These are phyloP conservation scores for Melanogrammus aeglefinus DNA, from an alignment of 2,797 vertebrate genomes.

Conservation along the genomic window DNA sequence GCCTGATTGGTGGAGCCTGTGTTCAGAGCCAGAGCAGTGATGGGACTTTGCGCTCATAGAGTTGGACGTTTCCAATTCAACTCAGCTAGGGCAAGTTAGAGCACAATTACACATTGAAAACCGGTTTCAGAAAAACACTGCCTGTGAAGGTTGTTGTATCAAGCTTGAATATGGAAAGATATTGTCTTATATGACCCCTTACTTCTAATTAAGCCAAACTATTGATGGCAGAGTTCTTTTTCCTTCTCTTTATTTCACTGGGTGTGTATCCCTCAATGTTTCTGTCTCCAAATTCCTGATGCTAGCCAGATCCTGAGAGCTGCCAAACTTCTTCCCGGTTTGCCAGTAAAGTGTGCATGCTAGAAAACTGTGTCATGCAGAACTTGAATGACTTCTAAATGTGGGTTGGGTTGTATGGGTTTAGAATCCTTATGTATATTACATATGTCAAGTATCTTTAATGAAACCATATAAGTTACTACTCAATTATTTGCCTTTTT, in stretches of 20 bases:
- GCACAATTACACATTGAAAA: too few species aligned
- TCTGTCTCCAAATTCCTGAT: slow-evolving; percentile 58
- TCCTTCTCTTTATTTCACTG: slow-evolving; percentile 1
- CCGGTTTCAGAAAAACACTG: too few species aligned
- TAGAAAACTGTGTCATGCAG: slow-evolving; percentile 3
- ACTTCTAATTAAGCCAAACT: neutral
- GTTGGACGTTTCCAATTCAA: too few species aligned
- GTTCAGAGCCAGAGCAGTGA: too few species aligned
- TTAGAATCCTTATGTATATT: neutral
- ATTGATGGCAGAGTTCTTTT: neutral
- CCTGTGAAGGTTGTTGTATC: neutral
- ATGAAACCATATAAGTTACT: slow-evolving; percentile 22
- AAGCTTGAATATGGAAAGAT: neutral
- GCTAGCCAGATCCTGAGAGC: slow-evolving; percentile 60
- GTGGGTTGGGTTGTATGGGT: neutral
- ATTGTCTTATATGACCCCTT: neutral
- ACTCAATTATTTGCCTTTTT: slow-evolving; percentile 47
- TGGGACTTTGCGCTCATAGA: too few species aligned
- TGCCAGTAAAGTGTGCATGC: slow-evolving; percentile 56
- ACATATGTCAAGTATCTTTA: slow-evolving; percentile 11
- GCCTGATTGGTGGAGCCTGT: too few species aligned
- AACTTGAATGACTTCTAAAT: neutral
- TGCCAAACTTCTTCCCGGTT: slow-evolving; percentile 64
- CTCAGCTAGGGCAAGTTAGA: too few species aligned
- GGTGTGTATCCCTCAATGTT: slow-evolving; percentile 6